Evolutionary conservation across 2,888 invertebrate genomes (phyloP).

Genomic region (Caenorhabditis angaria): DNA sequence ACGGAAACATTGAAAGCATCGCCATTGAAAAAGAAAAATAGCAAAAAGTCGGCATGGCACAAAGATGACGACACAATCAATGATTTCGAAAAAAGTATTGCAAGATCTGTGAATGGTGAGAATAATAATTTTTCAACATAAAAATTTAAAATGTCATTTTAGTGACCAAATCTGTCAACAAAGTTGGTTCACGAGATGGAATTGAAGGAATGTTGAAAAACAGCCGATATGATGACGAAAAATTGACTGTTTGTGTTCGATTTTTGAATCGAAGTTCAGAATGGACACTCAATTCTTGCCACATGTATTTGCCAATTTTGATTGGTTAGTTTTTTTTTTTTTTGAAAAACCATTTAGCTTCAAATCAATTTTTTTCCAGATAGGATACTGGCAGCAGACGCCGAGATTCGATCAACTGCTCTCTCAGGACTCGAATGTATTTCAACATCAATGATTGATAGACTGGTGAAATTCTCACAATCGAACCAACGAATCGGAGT

Average conservation of each 20-base stretch:
- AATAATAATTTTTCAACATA: neutral
- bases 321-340: slow-evolving; percentile 18
- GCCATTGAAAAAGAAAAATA: neutral
- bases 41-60: neutral
- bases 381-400: slow-evolving; percentile 22
- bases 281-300: slow-evolving; percentile 33
- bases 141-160: neutral
- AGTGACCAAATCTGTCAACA: neutral
- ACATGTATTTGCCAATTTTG: slow-evolving; percentile 23
- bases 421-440: slow-evolving; percentile 23
- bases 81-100: neutral
- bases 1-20: neutral
- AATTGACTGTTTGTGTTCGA: neutral
- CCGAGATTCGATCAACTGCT: slow-evolving; percentile 7
- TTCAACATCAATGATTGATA: slow-evolving; percentile 12
- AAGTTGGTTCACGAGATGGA: neutral
- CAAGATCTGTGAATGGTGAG: neutral
- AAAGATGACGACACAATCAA: neutral
- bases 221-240: neutral
- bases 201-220: neutral
- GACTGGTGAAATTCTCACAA: slow-evolving; percentile 25
- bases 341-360: neutral
- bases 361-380: slow-evolving; percentile 13
- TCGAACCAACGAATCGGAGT: slow-evolving; percentile 37
- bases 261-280: slow-evolving; percentile 20